Base-by-base conservation (phyloP, 2,113 vertebrate genomes). In the Mesocricetus auratus region DNA sequence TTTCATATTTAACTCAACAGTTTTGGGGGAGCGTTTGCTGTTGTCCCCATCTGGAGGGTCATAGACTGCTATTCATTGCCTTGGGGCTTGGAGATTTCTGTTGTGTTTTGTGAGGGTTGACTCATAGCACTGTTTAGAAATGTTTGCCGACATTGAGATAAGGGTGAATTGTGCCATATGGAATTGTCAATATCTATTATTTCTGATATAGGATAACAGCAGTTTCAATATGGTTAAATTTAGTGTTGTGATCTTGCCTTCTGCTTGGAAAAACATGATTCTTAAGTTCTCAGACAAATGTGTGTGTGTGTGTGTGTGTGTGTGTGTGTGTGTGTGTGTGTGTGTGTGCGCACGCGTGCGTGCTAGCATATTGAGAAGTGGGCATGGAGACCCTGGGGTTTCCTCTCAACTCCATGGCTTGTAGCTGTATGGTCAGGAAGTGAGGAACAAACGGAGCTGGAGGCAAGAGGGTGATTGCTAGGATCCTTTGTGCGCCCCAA, bases 331-430 rank as follows among this genome's bases (percentile, higher is more conserved):
- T 64, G 31, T 53, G 47, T 64, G 31, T 53, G 47, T 64, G 31
- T 53, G 47, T 64, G 31, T 53, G 47, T 60, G 58, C 21, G 58
- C 21, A 19, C 3, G 36, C 9, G 36, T n/a, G 69, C 21, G 39
- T 68, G 24, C 11, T 62, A 5, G 45, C 33, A 71, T 29, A 68
- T 75, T 50, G 19, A 78, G 86, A 56, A 21, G 26, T 42, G 56
- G 42, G 21, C 1, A 31, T 9, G 17, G 17, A 60, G 22, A 45
- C 7, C 73, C 60, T 17, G 50, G 29, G 12, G 33, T 2, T 75
- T 7, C 24, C 4, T 10, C 3, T 21, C 5, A 17, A 9, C 50
- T 22, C 86, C 21, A 19, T 0, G 0, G n/a, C 33, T 79, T 1
- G 3, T 29, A 10, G 58, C 45, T 73, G 29, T 9, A 7, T 24